A percentile compares a stretch with the other conserved stretches of the same genome.
Conservation (phyloP, 2,797 vertebrate species). For the Amblyraja radiata region DNA sequence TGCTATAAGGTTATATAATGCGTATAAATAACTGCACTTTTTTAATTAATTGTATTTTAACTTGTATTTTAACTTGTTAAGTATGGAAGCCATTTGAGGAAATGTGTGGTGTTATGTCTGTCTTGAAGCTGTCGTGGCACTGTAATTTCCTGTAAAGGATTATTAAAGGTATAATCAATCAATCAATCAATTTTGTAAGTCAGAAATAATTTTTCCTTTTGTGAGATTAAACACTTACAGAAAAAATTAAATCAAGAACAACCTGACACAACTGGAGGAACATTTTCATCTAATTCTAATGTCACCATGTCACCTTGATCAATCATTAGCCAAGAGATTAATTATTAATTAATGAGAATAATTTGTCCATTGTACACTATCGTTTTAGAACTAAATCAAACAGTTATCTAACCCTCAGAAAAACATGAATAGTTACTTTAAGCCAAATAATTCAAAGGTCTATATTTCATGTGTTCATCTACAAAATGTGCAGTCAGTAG, state of each 20-base stretch:
- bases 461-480: not conserved
- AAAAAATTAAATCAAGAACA: not conserved
- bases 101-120: no score
- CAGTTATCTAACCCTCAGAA: not conserved
- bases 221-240: not conserved
- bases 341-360: not conserved
- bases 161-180: no score
- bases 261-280: not conserved
- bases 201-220: not conserved
- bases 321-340: not conserved
- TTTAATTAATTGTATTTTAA: no score
- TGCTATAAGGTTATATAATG: no score
- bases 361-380: not conserved
- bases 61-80: no score
- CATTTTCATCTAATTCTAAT: not conserved
- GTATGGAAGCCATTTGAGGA: no score
- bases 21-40: no score
- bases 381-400: not conserved
- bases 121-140: no score
- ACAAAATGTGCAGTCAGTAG: not conserved
- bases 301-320: not conserved
- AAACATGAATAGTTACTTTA: not conserved
- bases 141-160: no score
- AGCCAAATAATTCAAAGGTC: not conserved
- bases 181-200: not conserved